Evolutionary conservation across 2,888 invertebrate genomes (phyloP), one percentile per base, ranked within the genome.

Genomic region (Plemyria rubiginata): DNA sequence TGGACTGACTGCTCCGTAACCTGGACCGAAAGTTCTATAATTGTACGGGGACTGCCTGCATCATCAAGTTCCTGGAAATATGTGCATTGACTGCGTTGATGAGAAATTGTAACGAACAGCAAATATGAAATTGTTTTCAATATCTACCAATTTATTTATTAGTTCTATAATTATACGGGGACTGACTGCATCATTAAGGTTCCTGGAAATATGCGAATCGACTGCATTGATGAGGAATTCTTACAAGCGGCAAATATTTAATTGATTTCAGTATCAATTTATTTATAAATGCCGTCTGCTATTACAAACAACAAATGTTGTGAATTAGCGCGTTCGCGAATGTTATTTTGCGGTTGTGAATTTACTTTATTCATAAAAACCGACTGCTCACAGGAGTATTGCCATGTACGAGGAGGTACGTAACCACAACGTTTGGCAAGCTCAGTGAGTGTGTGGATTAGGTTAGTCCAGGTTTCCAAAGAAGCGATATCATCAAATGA

Each of bases 1-100:
- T 11, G 97, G 97, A 85, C 97, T 97, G 85, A 96, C 96, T 32
- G 96, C 95, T 38, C 96, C 96, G 84, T 97, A 97, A 67, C 97
- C 97, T 97, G 83, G 8, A 38, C 40, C 38, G 48, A 29, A 53
- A 29, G 0, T 32, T 13, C 9, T 32, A 13, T 49, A 15, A 43
- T 11, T n/a, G n/a, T 38, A 38, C 36, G 36, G 9, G 36, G 36
- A 38, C 11, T 38, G 36, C 11, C 36, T 38, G 36, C 36, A 38
- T 11, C 36, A 11, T 38, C 11, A 38, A 22, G 22, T 22, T 22
- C 22, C 22, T 22, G 22, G 22, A 22, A 22, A 22, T 22, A 22
- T 22, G 22, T 22, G 32, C 1, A 22, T 22, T 22, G 22, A 22
- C 22, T 22, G 22, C 22, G 3, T 22, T 22, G 22, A 2, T 22